Evolutionary conservation across 1,140 invertebrate species (phyloP).

Genomic region (Centruroides vittatus): DNA sequence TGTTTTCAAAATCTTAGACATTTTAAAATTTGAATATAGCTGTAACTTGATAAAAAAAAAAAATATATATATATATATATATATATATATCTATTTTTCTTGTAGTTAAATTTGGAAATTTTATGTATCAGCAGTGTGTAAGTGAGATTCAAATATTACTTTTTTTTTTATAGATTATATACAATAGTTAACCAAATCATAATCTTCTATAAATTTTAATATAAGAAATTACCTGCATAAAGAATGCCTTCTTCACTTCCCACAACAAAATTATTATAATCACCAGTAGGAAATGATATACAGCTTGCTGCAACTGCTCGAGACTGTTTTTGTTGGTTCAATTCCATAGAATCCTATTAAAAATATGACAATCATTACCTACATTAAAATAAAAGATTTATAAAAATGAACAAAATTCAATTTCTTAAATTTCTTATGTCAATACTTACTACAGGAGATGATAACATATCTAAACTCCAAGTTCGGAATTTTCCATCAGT

Average conservation of each 20-base stretch:
- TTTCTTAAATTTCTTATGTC: too few relatives aligned
- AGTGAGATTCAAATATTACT: background rate
- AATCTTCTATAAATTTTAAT: background rate
- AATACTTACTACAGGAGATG: slow-evolving; percentile 46
- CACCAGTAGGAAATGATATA: slow-evolving; percentile 80
- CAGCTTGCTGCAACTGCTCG: slow-evolving; percentile 86
- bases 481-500: slow-evolving; percentile 95
- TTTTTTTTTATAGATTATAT: background rate
- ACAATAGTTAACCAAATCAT: background rate
- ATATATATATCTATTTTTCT: too few relatives aligned
- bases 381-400: too few relatives aligned
- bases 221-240: slow-evolving; percentile 39
- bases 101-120: too few relatives aligned
- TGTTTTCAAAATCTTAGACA: too few relatives aligned
- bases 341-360: slow-evolving; percentile 55
- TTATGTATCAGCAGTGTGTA: background rate
- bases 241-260: slow-evolving; percentile 92
- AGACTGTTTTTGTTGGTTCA: slow-evolving; percentile 69
- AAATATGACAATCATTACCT: background rate
- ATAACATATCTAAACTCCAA: slow-evolving; percentile 97
- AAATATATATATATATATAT: too few relatives aligned
- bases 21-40: too few relatives aligned
- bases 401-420: too few relatives aligned
- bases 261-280: slow-evolving; percentile 94
- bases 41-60: too few relatives aligned